Evolutionary conservation across 1,140 invertebrate genomes (phyloP).

Genomic region (Drosophila quadrilineata): DNA sequence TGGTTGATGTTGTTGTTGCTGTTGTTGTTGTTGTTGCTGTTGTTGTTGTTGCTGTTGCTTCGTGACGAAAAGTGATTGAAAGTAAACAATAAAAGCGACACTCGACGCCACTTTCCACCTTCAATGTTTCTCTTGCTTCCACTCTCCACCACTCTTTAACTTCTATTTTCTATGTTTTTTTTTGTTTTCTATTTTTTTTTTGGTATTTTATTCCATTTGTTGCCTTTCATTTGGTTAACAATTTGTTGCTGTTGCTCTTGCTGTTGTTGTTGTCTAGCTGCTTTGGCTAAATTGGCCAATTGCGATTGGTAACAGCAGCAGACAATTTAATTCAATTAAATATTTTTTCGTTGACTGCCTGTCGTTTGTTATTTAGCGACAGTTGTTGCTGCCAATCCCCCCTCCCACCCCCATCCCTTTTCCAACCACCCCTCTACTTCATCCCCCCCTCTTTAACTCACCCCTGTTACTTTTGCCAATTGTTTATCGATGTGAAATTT

Average conservation of each 20-base stretch:
- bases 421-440: no score
- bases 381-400: constrained; percentile 40
- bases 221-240: constrained; percentile 70
- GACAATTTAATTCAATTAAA: constrained; percentile 81
- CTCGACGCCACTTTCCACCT: constrained; percentile 70
- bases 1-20: constrained; percentile 47
- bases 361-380: constrained; percentile 79
- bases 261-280: constrained; percentile 48
- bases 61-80: constrained; percentile 81
- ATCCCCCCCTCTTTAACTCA: neutral
- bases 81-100: constrained; percentile 80
- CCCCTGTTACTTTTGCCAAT: constrained; percentile 48
- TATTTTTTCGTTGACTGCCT: constrained; percentile 73
- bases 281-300: constrained; percentile 76
- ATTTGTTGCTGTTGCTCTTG: constrained; percentile 69
- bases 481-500: constrained; percentile 79
- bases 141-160: no score
- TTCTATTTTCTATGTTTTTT: no score
- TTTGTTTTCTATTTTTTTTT: constrained; percentile 4
- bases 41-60: constrained; percentile 54
- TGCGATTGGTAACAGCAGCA: constrained; percentile 77
- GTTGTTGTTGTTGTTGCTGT: constrained; percentile 30
- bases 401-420: no score
- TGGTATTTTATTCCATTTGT: constrained; percentile 14
- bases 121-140: constrained; percentile 20